Conservation (phyloP, 2,797 vertebrate species). For the Nothura maculosa region DNA sequence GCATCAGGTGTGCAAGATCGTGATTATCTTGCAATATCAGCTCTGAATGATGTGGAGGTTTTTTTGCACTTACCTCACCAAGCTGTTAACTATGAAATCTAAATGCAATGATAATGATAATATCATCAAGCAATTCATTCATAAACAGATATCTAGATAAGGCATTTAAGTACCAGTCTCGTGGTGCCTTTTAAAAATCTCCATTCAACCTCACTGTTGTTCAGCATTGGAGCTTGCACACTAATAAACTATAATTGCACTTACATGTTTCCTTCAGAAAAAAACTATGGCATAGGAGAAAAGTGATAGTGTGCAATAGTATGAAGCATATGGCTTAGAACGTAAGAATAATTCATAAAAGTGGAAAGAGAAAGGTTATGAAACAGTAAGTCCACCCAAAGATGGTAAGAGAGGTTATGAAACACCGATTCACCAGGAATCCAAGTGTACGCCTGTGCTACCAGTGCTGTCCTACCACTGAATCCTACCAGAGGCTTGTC, state of each 20-base stretch:
- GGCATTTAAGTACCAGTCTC: background rate
- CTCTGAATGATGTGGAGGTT: background rate
- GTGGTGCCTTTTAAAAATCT: background rate
- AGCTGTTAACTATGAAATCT: background rate
- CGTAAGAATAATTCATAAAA: background rate
- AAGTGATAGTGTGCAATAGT: background rate
- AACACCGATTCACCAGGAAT: background rate
- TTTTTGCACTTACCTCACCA: background rate
- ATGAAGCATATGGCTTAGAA: background rate
- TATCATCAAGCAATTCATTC: background rate
- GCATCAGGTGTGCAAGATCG: background rate
- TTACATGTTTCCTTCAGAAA: background rate
- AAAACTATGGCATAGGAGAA: background rate
- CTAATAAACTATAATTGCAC: background rate
- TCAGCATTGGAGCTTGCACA: background rate
- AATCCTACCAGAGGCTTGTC: background rate
- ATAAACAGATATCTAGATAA: background rate
- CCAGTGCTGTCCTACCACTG: background rate
- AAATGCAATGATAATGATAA: background rate
- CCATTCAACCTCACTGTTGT: background rate
- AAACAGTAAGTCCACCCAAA: background rate
- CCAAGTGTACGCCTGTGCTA: background rate
- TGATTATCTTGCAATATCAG: background rate
- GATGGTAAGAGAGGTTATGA: background rate
- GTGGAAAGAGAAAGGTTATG: background rate